Evolutionary conservation across 2,888 invertebrate species (phyloP), one percentile per base, ranked within the genome.

Genomic region (Nomada ferruginata): DNA sequence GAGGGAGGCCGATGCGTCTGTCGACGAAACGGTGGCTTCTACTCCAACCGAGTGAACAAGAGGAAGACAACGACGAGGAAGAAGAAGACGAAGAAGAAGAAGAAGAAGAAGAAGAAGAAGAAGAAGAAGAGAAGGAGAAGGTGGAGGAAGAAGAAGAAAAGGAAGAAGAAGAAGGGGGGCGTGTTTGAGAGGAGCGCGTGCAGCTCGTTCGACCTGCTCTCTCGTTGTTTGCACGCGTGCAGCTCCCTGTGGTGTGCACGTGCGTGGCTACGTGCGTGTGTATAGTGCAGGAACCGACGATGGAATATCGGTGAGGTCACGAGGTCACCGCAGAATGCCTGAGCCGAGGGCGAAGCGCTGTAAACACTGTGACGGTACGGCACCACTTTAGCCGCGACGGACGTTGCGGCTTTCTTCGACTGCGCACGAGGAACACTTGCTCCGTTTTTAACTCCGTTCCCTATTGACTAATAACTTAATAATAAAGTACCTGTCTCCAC

Each of bases 291-390:
- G 85, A 87, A 90, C 80, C 90, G 88, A 91, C 92, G 93, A 93
- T 93, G 93, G 93, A 92, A 93, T 92, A 92, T 91, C 93, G 93
- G 92, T 93, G 93, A 93, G 91, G 90, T 91, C 90, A 92, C 92
- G 92, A 93, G 93, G 93, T 92, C 92, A 92, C 91, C 93, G 89
- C 93, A 93, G 93, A 94, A 94, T 94, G 94, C 96, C 95, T 95
- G 96, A 96, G 95, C 97, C 97, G 95, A 96, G 97, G 96, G 97
- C 97, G 95, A 97, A 97, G 95, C 97, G 97, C 96, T 97, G 97
- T 97, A 97, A 96, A 95, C 97, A 97, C 95, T 97, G 97, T 96
- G 97, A 97, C 97, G 97, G 97, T 97, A 96, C 92, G 93, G 83
- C 87, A 89, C 80, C 83, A 83, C 63, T 79, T 57, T 81, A 65